phyloP scores from a whole-genome alignment of 2,888 invertebrate genomes.

The Anoplius nigerrimus region DNA sequence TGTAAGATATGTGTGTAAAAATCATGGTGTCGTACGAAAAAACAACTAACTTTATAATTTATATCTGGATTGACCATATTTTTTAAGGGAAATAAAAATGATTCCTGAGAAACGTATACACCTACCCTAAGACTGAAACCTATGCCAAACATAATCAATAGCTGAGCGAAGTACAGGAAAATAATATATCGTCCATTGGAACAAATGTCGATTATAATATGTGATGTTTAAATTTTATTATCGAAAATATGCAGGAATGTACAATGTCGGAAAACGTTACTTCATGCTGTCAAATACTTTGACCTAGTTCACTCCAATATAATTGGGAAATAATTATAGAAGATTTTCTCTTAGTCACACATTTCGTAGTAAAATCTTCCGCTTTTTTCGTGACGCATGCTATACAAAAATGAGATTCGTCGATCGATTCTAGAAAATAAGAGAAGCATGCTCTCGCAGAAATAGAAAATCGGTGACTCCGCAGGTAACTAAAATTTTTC shows the following conservation, averaged over 20 bases:
- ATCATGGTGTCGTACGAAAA: background rate
- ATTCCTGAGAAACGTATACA: background rate
- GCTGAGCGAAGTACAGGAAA: constrained; percentile 10
- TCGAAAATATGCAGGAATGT: constrained; percentile 40
- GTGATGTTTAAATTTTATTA: constrained; percentile 29
- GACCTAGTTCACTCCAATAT: too few species aligned
- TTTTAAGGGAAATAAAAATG: constrained; percentile 23
- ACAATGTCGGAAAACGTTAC: constrained; percentile 24
- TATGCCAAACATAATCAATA: background rate
- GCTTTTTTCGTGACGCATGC: too few species aligned
- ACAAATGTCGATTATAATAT: background rate
- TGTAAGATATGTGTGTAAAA: constrained; percentile 2
- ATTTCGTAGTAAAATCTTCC: too few species aligned
- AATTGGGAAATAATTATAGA: too few species aligned
- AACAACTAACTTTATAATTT: constrained; percentile 7
- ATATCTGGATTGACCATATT: constrained; percentile 32
- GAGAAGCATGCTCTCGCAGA: too few species aligned
- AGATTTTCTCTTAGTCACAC: too few species aligned
- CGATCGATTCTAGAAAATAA: too few species aligned
- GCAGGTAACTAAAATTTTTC: too few species aligned
- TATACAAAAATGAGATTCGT: too few species aligned
- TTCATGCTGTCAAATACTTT: constrained; percentile 21
- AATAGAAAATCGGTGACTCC: too few species aligned
- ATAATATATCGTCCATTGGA: background rate
- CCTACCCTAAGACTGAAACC: background rate